phyloP scores from a whole-genome alignment of 2,888 invertebrate genomes.

The Hesperia comma region DNA sequence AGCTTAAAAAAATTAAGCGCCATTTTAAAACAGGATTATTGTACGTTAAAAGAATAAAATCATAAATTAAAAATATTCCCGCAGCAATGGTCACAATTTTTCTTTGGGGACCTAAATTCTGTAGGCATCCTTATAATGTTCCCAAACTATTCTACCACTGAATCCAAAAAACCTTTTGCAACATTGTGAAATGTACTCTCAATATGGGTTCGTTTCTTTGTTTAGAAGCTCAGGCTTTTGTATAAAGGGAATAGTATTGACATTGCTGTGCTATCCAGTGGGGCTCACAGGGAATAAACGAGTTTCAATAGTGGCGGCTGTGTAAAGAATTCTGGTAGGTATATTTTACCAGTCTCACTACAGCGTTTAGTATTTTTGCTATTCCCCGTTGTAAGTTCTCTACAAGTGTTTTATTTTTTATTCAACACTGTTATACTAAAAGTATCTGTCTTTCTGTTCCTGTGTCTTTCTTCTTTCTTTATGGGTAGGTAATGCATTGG shows the following conservation, averaged over 20 bases:
- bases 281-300: constrained; percentile 10
- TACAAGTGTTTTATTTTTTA: too few relatives aligned
- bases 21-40: too few relatives aligned
- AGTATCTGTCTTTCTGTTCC: too few relatives aligned
- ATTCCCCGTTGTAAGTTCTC: too few relatives aligned
- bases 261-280: constrained; percentile 3
- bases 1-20: too few relatives aligned
- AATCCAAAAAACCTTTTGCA: background rate
- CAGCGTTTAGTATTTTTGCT: background rate
- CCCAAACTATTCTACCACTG: background rate
- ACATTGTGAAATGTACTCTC: constrained; percentile 1
- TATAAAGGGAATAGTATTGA: constrained; percentile 13
- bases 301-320: background rate
- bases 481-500: too few relatives aligned
- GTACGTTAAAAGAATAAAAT: too few relatives aligned
- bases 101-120: background rate
- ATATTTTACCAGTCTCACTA: constrained; percentile 2
- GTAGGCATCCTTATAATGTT: too few relatives aligned
- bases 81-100: too few relatives aligned
- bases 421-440: too few relatives aligned
- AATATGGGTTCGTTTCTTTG: constrained; percentile 10
- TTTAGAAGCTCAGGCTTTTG: constrained; percentile 12
- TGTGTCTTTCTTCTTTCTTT: too few relatives aligned
- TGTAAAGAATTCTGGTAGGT: constrained; percentile 3
- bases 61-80: too few relatives aligned